These are phyloP conservation scores for Lysiphlebus fabarum DNA, from an alignment of 1,140 invertebrate genomes.

Conservation along the genomic window DNA sequence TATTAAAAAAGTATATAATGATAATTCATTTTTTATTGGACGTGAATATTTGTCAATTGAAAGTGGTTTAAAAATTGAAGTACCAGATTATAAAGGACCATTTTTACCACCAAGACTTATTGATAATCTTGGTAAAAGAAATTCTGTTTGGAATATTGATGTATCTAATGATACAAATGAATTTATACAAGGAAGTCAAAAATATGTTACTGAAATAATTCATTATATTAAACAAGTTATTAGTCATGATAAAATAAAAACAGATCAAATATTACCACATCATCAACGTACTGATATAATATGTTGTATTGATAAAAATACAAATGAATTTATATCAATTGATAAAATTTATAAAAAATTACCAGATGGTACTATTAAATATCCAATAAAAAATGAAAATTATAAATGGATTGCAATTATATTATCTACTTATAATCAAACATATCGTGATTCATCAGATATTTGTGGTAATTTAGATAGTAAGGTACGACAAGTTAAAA, in stretches of 20 bases:
- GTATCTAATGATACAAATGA: background rate
- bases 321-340: slow-evolving; percentile 36
- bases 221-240: slow-evolving; percentile 13
- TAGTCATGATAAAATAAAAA: slow-evolving; percentile 30
- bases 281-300: slow-evolving; percentile 57
- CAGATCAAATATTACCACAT: slow-evolving; percentile 60
- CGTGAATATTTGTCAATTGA: slow-evolving; percentile 59
- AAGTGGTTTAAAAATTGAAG: slow-evolving; percentile 56
- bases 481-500: slow-evolving; percentile 58
- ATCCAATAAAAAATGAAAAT: slow-evolving; percentile 42
- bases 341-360: slow-evolving; percentile 36
- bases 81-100: slow-evolving; percentile 58
- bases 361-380: slow-evolving; percentile 48
- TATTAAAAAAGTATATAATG: slow-evolving; percentile 47
- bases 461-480: slow-evolving; percentile 48
- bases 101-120: slow-evolving; percentile 44
- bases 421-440: slow-evolving; percentile 47
- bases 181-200: background rate
- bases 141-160: slow-evolving; percentile 32
- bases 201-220: slow-evolving; percentile 12
- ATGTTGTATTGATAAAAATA: slow-evolving; percentile 52
- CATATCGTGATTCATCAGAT: slow-evolving; percentile 40
- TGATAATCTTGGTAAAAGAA: slow-evolving; percentile 51
- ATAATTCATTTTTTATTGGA: slow-evolving; percentile 40
- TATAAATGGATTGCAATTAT: slow-evolving; percentile 54